Conservation (phyloP, 2,113 vertebrate genomes). For the Bufo bufo region DNA sequence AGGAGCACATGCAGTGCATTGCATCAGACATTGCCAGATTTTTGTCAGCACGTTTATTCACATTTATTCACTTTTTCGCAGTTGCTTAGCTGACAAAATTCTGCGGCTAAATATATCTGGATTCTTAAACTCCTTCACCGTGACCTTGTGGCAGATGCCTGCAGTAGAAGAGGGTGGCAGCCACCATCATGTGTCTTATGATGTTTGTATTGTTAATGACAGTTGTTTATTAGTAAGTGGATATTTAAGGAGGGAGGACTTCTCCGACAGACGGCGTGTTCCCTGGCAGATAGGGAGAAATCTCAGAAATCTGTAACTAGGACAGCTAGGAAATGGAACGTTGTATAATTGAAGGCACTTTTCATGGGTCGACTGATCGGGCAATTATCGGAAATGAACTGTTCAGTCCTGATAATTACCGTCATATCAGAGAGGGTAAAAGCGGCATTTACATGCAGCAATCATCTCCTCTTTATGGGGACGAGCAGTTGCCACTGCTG, state of each 20-base stretch:
- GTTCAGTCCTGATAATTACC: no score
- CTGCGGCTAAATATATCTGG: slow-evolving; percentile 8
- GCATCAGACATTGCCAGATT: neutral
- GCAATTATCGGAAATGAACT: no score
- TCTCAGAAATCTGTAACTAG: neutral
- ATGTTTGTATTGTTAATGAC: neutral
- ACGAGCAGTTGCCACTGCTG: no score
- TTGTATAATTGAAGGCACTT: neutral
- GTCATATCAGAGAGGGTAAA: no score
- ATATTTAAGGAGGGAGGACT: slow-evolving; percentile 18
- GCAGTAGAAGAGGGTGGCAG: neutral
- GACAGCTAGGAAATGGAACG: neutral
- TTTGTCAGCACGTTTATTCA: neutral
- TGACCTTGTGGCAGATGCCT: slow-evolving; percentile 1
- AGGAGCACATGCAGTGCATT: neutral
- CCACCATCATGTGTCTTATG: neutral
- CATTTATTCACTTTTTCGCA: neutral
- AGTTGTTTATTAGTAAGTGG: neutral
- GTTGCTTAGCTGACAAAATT: slow-evolving; percentile 1
- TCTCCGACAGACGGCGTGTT: neutral
- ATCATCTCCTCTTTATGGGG: no score
- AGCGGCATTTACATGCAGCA: no score
- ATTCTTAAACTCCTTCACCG: neutral
- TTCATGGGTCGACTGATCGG: no score
- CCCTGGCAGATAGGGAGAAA: neutral